A percentile compares a stretch with the other conserved stretches of the same genome.
Evolutionary conservation across 2,113 vertebrate genomes (phyloP).

Genomic region (Baryphthengus martii): DNA sequence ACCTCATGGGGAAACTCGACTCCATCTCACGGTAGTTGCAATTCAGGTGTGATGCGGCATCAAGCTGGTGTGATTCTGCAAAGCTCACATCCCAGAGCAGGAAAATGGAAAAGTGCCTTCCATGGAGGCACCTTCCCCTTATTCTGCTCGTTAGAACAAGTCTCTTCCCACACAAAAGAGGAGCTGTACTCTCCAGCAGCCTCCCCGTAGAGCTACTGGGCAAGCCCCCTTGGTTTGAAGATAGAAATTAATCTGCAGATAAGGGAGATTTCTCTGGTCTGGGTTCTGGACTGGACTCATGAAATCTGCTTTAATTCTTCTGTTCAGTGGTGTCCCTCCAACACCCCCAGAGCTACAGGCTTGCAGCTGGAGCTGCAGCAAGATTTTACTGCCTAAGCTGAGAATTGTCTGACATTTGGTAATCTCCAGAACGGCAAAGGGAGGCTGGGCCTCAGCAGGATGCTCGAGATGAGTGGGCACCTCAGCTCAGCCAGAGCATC

Average conservation of each 20-base stretch:
- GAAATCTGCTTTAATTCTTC: background rate
- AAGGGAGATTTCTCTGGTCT: background rate
- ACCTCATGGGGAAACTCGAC: background rate
- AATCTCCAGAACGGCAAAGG: background rate
- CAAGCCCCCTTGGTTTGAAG: background rate
- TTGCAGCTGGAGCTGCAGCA: background rate
- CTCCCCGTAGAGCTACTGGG: background rate
- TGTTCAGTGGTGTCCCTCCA: background rate
- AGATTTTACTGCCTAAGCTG: background rate
- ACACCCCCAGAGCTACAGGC: too few relatives aligned
- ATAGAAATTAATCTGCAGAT: background rate
- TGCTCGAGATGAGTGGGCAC: background rate
- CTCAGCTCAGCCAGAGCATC: background rate
- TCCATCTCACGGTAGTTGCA: background rate
- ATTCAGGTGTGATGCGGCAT: background rate
- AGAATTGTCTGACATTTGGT: background rate
- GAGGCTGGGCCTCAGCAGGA: background rate
- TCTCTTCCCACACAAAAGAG: background rate
- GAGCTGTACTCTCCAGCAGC: background rate
- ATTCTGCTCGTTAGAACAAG: background rate
- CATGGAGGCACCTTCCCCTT: background rate
- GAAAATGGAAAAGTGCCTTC: background rate
- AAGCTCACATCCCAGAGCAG: background rate
- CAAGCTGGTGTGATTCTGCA: background rate
- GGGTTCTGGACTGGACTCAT: background rate